phyloP scores from a whole-genome alignment of 2,888 invertebrate species.

The Listrodromus nycthemerus region DNA sequence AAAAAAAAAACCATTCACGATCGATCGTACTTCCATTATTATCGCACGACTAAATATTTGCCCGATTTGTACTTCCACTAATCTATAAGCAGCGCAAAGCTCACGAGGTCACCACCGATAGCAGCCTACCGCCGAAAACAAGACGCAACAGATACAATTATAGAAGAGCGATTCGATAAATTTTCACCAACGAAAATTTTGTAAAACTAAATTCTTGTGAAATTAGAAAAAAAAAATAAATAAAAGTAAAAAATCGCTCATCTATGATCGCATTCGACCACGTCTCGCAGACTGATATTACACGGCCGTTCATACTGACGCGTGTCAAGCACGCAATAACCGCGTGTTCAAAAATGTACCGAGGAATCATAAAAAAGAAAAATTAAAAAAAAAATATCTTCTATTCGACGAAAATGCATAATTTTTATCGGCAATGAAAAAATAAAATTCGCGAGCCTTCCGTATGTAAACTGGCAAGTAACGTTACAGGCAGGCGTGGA shows the following conservation, averaged over 20 bases:
- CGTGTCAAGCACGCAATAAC: conserved; percentile 48
- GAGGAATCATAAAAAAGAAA: conserved; percentile 60
- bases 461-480: conserved; percentile 32
- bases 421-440: conserved; percentile 32
- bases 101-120: conserved; percentile 58
- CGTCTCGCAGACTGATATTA: conserved; percentile 77
- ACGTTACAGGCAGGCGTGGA: conserved; percentile 73
- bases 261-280: conserved; percentile 71
- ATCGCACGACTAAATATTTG: conserved; percentile 20
- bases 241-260: conserved; percentile 63
- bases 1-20: conserved; percentile 33
- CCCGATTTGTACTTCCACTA: conserved; percentile 63
- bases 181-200: conserved; percentile 21
- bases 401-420: conserved; percentile 6
- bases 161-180: conserved; percentile 68
- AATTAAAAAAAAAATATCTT: conserved; percentile 13
- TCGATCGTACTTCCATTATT: conserved; percentile 37
- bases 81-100: conserved; percentile 42
- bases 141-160: conserved; percentile 65
- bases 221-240: conserved; percentile 19
- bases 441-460: conserved; percentile 41
- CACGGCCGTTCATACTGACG: conserved; percentile 63
- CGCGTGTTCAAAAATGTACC: conserved; percentile 57
- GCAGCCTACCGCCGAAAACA: conserved; percentile 68
- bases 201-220: conserved; percentile 28